Conservation (phyloP, 1,140 invertebrate genomes). For the Lithobius niger region DNA sequence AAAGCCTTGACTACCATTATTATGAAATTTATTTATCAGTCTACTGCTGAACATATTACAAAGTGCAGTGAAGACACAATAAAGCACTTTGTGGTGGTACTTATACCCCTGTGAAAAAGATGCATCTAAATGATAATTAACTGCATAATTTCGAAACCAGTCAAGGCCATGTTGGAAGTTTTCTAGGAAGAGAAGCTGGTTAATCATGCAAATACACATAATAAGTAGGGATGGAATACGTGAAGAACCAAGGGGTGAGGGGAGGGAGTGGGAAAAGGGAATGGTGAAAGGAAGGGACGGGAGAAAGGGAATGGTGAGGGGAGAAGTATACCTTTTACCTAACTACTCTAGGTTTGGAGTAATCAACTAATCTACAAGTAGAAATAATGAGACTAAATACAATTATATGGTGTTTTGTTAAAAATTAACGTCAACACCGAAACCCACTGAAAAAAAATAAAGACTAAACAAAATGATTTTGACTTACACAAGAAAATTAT, state of each 20-base stretch:
- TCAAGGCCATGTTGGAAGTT: not conserved
- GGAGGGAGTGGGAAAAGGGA: not conserved
- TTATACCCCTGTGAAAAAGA: constrained; percentile 6
- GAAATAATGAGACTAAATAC: constrained; percentile 4
- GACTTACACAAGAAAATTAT: not conserved
- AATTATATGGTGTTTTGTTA: not conserved
- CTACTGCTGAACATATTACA: constrained; percentile 4
- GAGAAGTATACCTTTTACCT: not conserved
- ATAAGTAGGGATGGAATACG: not conserved
- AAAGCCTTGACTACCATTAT: not conserved
- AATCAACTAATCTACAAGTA: not conserved
- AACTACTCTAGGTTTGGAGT: not conserved
- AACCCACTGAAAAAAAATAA: not conserved
- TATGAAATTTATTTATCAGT: constrained; percentile 6
- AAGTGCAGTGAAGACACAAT: constrained; percentile 3
- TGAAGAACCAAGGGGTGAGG: not conserved
- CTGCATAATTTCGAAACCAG: not conserved
- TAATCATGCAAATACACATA: not conserved
- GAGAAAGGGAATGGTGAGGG: not conserved
- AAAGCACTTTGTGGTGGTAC: constrained; percentile 6
- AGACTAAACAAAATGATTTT: constrained; percentile 2
- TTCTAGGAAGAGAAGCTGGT: not conserved
- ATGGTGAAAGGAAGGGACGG: too few relatives aligned
- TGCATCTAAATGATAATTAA: not conserved
- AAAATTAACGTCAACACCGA: constrained; percentile 2